Evolutionary conservation across 2,888 invertebrate genomes (phyloP), one percentile per base, ranked within the genome.

Genomic region (Dryobotodes eremita): DNA sequence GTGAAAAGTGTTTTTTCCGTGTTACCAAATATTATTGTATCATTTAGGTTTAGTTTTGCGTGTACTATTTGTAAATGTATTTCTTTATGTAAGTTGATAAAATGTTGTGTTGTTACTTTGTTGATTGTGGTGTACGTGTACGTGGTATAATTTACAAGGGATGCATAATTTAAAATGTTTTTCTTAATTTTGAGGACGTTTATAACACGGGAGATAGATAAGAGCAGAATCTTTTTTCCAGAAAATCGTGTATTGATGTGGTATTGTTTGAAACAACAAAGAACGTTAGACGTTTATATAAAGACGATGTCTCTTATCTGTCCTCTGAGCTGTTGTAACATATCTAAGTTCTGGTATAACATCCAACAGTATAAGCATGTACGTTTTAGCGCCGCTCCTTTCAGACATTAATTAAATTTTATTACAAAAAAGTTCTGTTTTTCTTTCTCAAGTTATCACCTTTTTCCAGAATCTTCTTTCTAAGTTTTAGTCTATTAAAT

Each of bases 1-100:
- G 72, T 78, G 80, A 77, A 83, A 70, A 79, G 59, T 17, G 68
- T 77, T 82, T 79, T 83, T 70, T 81, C 83, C 77, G 78, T 83
- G 90, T 89, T 90, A 90, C 90, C 90, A 90, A 90, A 90, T 89
- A 90, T 87, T 89, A 90, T 79, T 85, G 73, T 86, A 87, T 75
- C 71, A 74, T 79, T 81, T 87, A 85, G 76, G 71, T 80, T 86
- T 80, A 83, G 64, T 73, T 74, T 26, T 36, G 75, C 65, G 72
- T 72, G 76, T 71, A 75, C 46, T 71, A 71, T 82, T 71, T 79
- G 72, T 81, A 70, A 80, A 76, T 74, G 53, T 53, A 31, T 71
- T 71, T 82, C 11, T 65, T 55, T 77, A 62, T 26, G 36, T 59
- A 77, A 62, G 72, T 48, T 73, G 48, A 66, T 59, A 55, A 42